Conservation (phyloP, 2,888 invertebrate species). For the Aphrophora alni region DNA sequence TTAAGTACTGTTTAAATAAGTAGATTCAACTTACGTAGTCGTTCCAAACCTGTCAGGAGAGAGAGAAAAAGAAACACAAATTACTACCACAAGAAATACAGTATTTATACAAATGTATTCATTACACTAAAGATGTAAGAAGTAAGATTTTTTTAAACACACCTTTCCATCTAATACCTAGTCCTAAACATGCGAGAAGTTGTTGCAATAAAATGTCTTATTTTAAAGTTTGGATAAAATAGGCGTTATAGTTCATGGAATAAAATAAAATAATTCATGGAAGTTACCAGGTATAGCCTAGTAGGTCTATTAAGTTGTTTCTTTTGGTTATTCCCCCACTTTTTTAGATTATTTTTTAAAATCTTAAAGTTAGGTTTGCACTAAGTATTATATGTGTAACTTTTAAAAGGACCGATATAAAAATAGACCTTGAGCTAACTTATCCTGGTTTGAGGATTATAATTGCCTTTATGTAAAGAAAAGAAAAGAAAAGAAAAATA, state of each 20-base stretch:
- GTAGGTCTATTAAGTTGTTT: too few species aligned
- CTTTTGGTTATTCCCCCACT: too few species aligned
- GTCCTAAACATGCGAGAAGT: not conserved
- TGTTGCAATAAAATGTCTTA: not conserved
- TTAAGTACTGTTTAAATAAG: slow-evolving; percentile 10
- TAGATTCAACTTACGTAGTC: slow-evolving; percentile 69
- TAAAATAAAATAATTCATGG: too few species aligned
- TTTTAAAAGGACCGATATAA: too few species aligned
- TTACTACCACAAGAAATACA: slow-evolving; percentile 18
- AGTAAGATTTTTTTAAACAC: not conserved
- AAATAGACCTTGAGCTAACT: too few species aligned
- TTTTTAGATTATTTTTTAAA: too few species aligned
- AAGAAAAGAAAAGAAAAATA: too few species aligned
- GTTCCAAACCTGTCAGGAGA: slow-evolving; percentile 69
- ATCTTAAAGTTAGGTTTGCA: too few species aligned
- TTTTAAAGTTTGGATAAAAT: not conserved
- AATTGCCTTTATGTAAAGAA: too few species aligned
- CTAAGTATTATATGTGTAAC: too few species aligned
- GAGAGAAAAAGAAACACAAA: slow-evolving; percentile 48
- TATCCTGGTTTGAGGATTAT: too few species aligned
- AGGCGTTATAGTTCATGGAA: not conserved
- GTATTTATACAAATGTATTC: not conserved
- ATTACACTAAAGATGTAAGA: not conserved
- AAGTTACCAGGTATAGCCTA: too few species aligned
- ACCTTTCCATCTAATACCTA: not conserved